phyloP scores from a whole-genome alignment of 2,113 vertebrate genomes.

The Sylvia atricapilla region DNA sequence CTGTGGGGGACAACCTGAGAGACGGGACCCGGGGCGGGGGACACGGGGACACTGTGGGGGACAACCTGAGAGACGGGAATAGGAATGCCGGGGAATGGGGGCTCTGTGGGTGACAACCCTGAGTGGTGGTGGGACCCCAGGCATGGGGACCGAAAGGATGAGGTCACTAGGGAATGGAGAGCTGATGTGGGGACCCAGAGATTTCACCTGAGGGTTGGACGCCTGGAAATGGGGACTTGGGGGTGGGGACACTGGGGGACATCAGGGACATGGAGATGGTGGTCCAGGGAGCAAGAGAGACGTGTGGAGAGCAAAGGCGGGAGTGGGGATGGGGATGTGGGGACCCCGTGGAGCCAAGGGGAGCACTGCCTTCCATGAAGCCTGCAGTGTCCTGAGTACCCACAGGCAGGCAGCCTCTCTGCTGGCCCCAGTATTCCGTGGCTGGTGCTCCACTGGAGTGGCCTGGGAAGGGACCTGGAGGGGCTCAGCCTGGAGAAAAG shows the following conservation, averaged over 20 bases:
- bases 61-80: too few species aligned
- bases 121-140: not conserved
- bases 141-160: not conserved
- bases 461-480: too few species aligned
- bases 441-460: not conserved
- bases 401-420: not conserved
- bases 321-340: not conserved
- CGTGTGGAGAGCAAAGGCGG: not conserved
- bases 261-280: not conserved
- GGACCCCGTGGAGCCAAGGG: not conserved
- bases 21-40: not conserved
- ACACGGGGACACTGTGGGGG: not conserved
- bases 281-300: not conserved
- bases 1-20: not conserved
- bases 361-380: not conserved
- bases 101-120: not conserved
- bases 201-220: not conserved
- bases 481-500: not conserved
- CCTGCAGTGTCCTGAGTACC: not conserved
- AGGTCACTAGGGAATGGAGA: not conserved
- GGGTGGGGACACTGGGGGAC: not conserved
- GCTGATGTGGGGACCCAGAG: not conserved
- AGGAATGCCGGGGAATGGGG: too few species aligned
- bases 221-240: not conserved
- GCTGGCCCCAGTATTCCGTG: accelerated